phyloP scores from a whole-genome alignment of 2,113 vertebrate genomes.

The Scomber japonicus region DNA sequence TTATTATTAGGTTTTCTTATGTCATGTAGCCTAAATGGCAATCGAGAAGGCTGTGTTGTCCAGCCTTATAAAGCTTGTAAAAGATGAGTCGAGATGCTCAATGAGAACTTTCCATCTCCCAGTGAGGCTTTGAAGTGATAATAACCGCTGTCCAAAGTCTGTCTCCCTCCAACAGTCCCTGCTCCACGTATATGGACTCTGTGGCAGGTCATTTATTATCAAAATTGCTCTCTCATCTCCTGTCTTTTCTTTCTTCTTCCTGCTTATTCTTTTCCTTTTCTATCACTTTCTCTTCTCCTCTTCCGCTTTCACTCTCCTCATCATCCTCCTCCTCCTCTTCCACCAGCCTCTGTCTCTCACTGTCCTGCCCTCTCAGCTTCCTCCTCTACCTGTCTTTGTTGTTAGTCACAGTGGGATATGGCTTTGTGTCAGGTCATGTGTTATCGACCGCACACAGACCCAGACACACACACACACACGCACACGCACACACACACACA shows the following conservation, averaged over 20 bases:
- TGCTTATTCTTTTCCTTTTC: conserved; percentile 1
- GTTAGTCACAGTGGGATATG: conserved; percentile 42
- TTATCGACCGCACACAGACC: conserved; percentile 46
- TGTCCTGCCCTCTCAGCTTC: conserved; percentile 39
- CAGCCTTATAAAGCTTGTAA: background rate
- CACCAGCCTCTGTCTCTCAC: conserved; percentile 1
- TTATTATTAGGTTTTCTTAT: background rate
- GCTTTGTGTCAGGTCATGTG: conserved; percentile 59
- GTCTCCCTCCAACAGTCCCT: conserved; percentile 27
- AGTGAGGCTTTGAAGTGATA: conserved; percentile 73
- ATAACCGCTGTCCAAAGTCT: conserved; percentile 53
- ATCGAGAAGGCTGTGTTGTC: background rate
- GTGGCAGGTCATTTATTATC: conserved; percentile 76
- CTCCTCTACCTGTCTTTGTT: conserved; percentile 58
- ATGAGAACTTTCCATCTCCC: conserved; percentile 55
- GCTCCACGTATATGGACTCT: conserved; percentile 53
- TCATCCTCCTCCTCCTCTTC: background rate
- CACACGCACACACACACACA: background rate
- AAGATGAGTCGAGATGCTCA: too few species aligned
- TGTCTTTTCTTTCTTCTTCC: conserved; percentile 21
- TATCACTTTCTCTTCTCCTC: background rate
- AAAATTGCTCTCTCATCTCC: conserved; percentile 67
- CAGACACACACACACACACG: background rate
- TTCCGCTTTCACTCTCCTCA: background rate
- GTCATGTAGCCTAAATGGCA: conserved; percentile 3